Conservation (phyloP, 1,140 invertebrate genomes). For the Thaumetopoea pityocampa region DNA sequence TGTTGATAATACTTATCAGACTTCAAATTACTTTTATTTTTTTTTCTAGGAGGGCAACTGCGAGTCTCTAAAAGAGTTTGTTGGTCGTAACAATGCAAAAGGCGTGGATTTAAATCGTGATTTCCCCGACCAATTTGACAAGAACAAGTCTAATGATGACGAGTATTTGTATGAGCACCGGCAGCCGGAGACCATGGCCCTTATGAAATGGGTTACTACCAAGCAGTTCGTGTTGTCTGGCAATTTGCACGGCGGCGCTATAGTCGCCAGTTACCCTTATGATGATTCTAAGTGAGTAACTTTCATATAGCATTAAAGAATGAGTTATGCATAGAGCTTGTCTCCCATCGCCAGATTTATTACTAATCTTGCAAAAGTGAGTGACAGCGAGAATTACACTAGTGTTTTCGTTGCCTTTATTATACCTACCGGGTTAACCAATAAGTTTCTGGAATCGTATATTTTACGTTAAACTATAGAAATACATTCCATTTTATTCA, state of each 20-base stretch:
- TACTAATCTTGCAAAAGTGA: too few species aligned
- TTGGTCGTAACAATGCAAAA: conserved; percentile 88
- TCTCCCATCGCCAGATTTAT: too few species aligned
- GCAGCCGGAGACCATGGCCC: conserved; percentile 93
- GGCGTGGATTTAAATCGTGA: conserved; percentile 90
- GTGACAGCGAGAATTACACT: too few species aligned
- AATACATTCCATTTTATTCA: too few species aligned
- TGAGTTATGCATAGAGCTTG: too few species aligned
- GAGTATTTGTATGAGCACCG: conserved; percentile 65
- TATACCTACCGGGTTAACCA: too few species aligned
- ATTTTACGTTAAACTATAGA: too few species aligned
- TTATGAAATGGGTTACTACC: conserved; percentile 92
- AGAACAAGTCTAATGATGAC: conserved; percentile 38
- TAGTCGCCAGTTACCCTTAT: conserved; percentile 94
- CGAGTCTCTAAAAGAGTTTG: conserved; percentile 79
- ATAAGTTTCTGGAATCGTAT: too few species aligned
- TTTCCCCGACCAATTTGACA: conserved; percentile 91
- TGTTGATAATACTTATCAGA: neutral
- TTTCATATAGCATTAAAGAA: too few species aligned
- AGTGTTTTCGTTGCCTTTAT: too few species aligned
- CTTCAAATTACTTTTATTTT: too few species aligned
- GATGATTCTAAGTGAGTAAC: conserved; percentile 84
- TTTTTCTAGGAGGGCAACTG: conserved; percentile 85
- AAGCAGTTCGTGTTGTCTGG: conserved; percentile 94
- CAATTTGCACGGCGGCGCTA: conserved; percentile 93